These are phyloP conservation scores for Desoria tigrina DNA, from an alignment of 2,888 invertebrate species.

Conservation along the genomic window DNA sequence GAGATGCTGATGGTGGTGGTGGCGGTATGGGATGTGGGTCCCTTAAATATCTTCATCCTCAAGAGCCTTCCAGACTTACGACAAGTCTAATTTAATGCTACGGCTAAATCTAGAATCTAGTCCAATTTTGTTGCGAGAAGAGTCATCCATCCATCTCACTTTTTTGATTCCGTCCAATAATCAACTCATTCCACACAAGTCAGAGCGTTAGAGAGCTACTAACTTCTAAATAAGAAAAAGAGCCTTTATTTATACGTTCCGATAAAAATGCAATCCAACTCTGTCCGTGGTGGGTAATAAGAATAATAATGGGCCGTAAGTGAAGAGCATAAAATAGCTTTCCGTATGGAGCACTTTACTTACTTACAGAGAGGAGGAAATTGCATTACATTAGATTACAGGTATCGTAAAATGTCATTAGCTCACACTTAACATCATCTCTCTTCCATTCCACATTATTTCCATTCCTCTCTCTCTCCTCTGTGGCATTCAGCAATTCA, in stretches of 20 bases:
- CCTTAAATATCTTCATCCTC: no score
- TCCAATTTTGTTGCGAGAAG: background rate
- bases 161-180: background rate
- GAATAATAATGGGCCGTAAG: conserved; percentile 22
- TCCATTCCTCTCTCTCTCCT: conserved; percentile 14
- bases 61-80: no score
- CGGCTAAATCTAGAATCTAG: background rate
- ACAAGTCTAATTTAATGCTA: no score
- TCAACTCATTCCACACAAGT: background rate
- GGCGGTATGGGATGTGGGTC: no score
- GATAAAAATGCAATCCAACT: conserved; percentile 3
- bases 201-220: no score
- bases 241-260: no score
- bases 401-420: conserved; percentile 50
- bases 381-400: conserved; percentile 42
- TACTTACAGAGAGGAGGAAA: conserved; percentile 19
- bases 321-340: conserved; percentile 19
- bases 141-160: background rate
- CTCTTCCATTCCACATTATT: conserved; percentile 31
- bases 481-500: background rate
- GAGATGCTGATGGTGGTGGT: no score
- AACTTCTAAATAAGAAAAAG: no score
- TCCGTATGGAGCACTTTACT: conserved; percentile 6
- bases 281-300: conserved; percentile 16
- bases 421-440: conserved; percentile 45